Evolutionary conservation across 2,888 invertebrate species (phyloP), one percentile per base, ranked within the genome.

Genomic region (Aethes cnicana): DNA sequence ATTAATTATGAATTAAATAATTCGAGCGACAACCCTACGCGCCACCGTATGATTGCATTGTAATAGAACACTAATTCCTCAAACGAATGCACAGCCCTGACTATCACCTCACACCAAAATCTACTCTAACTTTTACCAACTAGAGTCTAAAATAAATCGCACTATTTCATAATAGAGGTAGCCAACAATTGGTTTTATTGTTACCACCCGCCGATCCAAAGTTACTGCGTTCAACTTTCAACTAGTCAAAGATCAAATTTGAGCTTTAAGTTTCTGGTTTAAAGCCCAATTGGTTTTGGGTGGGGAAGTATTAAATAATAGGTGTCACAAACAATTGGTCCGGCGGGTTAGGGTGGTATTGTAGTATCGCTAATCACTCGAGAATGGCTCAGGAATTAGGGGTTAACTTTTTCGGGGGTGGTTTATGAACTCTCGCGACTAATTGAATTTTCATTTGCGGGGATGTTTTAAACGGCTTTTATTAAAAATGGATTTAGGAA

Each of bases 191-290:
- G 84, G 71, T 77, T 82, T 84, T 79, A 84, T 85, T 85, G 85
- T 85, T 84, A 83, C 86, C 86, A 79, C 86, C 86, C 86, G 86
- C 76, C 77, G 85, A 66, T 74, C 74, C 74, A 76, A 79, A 81
- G 77, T 84, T 79, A 73, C 69, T 67, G 54, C 52, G 55, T 58
- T 43, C 52, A 47, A 57, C 55, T 55, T 55, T 48, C 47, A 57
- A 55, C 53, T 61, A 12, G 8, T 14, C 28, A 39, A 20, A 36
- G n/a, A n/a, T n/a, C 26, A 14, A 46, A 47, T 57, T 55, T 64
- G 23, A 30, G 54, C 57, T 39, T 54, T 64, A 58, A 12, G 0
- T 1, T 4, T 3, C 16, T 8, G 18, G 20, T 1, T 9, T 63
- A 66, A 42, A 46, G 65, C 61, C 47, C 26, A 39, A 37, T 57